Conservation (phyloP, 1,140 invertebrate genomes). For the Drosophila yakuba region DNA sequence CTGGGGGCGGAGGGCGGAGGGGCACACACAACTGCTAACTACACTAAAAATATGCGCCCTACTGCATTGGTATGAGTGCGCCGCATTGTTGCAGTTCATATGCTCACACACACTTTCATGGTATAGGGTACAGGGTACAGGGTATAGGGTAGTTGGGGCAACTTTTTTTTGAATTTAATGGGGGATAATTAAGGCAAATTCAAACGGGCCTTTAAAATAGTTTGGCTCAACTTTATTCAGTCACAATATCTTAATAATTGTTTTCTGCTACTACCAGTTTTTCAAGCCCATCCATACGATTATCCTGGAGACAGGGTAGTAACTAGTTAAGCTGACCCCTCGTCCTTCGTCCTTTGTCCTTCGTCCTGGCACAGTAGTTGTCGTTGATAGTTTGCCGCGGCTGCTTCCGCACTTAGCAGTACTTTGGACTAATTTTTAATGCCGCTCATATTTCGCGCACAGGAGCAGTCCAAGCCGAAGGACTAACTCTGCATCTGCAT, state of each 20-base stretch:
- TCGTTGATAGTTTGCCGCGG: conserved; percentile 61
- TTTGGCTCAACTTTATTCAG: too few species aligned
- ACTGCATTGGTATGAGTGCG: conserved; percentile 1
- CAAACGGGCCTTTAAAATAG: neutral
- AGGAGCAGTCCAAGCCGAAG: conserved; percentile 22
- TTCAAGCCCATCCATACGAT: too few species aligned
- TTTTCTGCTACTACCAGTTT: neutral
- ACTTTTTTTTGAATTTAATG: neutral
- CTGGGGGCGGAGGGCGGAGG: neutral
- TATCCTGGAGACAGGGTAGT: neutral
- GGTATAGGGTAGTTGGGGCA: conserved; percentile 19
- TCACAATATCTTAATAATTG: too few species aligned
- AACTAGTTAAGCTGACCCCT: neutral
- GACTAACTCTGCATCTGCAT: conserved; percentile 4
- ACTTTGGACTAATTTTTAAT: conserved; percentile 81
- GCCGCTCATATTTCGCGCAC: conserved; percentile 65
- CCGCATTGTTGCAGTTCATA: conserved; percentile 34
- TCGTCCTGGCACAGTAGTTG: conserved; percentile 27
- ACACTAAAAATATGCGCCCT: conserved; percentile 65
- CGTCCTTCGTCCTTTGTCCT: neutral
- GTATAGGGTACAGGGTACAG: conserved; percentile 10
- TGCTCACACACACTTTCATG: neutral
- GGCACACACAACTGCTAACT: conserved; percentile 51
- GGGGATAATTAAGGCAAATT: neutral
- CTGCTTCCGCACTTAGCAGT: conserved; percentile 73